phyloP scores from a whole-genome alignment of 2,113 vertebrate genomes.

The Gadus chalcogrammus region DNA sequence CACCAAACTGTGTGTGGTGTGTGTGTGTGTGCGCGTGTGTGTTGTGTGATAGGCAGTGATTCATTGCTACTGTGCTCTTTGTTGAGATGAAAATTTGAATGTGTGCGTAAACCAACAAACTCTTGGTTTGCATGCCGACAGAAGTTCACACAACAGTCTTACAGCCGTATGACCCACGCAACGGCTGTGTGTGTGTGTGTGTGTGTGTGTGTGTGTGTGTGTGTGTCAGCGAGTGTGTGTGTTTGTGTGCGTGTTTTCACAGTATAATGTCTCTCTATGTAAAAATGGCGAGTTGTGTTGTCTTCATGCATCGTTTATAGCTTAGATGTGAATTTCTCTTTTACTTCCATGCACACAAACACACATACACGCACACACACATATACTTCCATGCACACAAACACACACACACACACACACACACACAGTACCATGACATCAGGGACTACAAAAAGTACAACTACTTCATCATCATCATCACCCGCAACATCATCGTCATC shows the following conservation, averaged over 20 bases:
- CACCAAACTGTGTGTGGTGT: constrained; percentile 12
- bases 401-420: not conserved
- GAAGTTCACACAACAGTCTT: constrained; percentile 51
- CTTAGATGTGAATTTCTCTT: too few relatives aligned
- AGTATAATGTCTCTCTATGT: constrained; percentile 54
- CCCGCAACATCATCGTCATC: constrained; percentile 30
- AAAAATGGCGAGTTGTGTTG: constrained; percentile 1
- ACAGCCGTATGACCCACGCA: constrained; percentile 39
- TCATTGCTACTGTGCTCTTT: constrained; percentile 23
- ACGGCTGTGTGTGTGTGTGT: not conserved
- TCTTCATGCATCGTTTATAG: not conserved
- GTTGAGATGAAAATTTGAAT: constrained; percentile 25
- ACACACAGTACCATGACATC: constrained; percentile 56
- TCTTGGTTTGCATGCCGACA: constrained; percentile 53
- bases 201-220: not conserved
- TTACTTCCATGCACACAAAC: not conserved
- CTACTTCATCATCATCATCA: constrained; percentile 33
- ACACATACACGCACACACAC: constrained; percentile 3
- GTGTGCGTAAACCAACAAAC: constrained; percentile 21
- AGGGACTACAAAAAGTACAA: constrained; percentile 29
- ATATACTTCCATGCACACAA: constrained; percentile 10
- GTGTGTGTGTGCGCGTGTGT: constrained; percentile 2
- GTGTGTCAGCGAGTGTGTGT: not conserved
- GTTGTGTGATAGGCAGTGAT: constrained; percentile 16
- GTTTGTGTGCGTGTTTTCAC: constrained; percentile 55